Evolutionary conservation across 2,113 vertebrate genomes (phyloP).

Genomic region (Micronycteris hirsuta): DNA sequence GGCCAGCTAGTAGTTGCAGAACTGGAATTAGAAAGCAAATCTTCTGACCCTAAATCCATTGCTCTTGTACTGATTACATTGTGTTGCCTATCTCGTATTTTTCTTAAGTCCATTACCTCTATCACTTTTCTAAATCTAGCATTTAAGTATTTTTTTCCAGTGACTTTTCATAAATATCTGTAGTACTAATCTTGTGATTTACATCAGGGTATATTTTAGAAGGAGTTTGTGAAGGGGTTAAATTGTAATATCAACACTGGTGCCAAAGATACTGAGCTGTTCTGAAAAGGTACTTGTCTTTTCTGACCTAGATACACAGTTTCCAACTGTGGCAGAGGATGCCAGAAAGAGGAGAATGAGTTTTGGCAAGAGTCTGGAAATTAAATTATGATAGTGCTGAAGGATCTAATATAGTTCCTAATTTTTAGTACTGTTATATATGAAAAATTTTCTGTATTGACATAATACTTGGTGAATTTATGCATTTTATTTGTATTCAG

Average conservation of each 20-base stretch:
- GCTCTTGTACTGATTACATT: conserved; percentile 10
- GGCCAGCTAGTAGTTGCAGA: neutral
- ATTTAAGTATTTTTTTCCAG: conserved; percentile 65
- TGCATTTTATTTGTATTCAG: neutral
- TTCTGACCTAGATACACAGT: conserved; percentile 83
- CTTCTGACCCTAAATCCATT: neutral
- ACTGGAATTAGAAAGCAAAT: neutral
- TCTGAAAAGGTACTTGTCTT: conserved; percentile 81
- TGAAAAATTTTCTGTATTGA: conserved; percentile 60
- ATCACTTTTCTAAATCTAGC: conserved; percentile 50
- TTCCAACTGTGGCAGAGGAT: conserved; percentile 79
- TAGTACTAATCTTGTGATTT: conserved; percentile 75
- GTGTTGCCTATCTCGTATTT: conserved; percentile 3
- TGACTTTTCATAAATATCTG: conserved; percentile 77
- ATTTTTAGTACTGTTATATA: conserved; percentile 68
- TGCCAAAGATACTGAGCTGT: conserved; percentile 78
- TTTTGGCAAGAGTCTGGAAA: conserved; percentile 77
- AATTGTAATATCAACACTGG: conserved; percentile 78
- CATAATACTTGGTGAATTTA: neutral
- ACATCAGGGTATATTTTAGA: conserved; percentile 75
- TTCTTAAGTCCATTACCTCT: conserved; percentile 5
- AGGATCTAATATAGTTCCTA: conserved; percentile 59
- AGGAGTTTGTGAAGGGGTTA: conserved; percentile 78
- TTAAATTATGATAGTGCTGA: conserved; percentile 77
- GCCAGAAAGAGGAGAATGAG: conserved; percentile 68